Evolutionary conservation across 2,113 vertebrate species (phyloP), one percentile per base, ranked within the genome.

Genomic region (Myotis lucifugus): DNA sequence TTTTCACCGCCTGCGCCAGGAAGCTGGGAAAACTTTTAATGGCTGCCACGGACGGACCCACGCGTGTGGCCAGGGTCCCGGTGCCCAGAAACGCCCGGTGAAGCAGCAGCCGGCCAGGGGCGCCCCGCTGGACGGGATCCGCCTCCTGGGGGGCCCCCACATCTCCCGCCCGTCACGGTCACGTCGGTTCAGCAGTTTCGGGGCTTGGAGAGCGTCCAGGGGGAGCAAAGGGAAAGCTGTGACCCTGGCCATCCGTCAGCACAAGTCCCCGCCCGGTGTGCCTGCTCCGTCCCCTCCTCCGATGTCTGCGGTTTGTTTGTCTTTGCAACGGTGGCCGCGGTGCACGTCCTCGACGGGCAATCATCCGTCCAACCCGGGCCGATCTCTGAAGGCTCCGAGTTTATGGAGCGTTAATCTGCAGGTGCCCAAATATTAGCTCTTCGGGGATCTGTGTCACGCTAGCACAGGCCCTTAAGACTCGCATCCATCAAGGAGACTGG

Each of bases 251-350:
- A 42, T 42, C 6, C 42, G 66, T 37, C 90, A 73, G 83, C 72
- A 67, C 66, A 81, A 8, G 8, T 34, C 48, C n/a, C 50, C 88
- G 42, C 52, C 52, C 7, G 86, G 54, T 85, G 84, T 37, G 96
- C 76, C 91, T 56, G n/a, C 64, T 93, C 91, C 86, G 92, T 83
- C 86, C 86, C 73, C 88, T 4, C 0, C 94, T 97, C 95, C 95
- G 96, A 97, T 96, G 90, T 96, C 94, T 88, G 93, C 93, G 95
- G 96, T 97, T 97, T 96, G 79, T 97, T 97, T 97, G 94, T 97
- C 96, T 96, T 97, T 93, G 84, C 94, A 93, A 85, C 95, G 93
- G 85, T 11, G 48, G 83, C 0, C 1, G 64, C 59, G 90, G 95
- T 82, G 90, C 78, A 78, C 85, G 86, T 78, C 70, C 90, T 52